Conservation (phyloP, 2,797 vertebrate genomes). For the Anableps anableps region DNA sequence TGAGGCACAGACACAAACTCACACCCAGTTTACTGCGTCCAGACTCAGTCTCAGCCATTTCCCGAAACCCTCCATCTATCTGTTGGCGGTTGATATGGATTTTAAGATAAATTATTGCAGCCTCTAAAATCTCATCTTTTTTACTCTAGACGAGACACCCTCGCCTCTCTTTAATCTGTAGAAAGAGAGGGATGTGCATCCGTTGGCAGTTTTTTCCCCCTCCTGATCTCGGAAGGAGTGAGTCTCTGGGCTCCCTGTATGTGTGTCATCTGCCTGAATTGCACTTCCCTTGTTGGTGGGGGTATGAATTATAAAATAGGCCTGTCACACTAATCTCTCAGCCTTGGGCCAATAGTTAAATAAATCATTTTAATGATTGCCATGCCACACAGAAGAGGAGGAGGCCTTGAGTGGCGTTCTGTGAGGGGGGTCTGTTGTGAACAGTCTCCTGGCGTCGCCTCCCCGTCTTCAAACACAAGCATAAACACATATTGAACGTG, state of each 20-base stretch:
- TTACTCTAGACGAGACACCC: constrained; percentile 62
- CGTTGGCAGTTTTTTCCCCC: constrained; percentile 58
- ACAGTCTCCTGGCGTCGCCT: constrained; percentile 57
- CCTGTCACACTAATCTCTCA: constrained; percentile 83
- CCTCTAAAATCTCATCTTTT: constrained; percentile 53
- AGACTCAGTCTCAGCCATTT: constrained; percentile 40
- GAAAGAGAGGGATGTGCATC: constrained; percentile 72
- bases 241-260: constrained; percentile 64
- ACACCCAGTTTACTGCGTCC: constrained; percentile 28
- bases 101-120: constrained; percentile 72
- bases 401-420: constrained; percentile 66
- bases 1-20: constrained; percentile 23
- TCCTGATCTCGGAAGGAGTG: constrained; percentile 56
- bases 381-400: constrained; percentile 64
- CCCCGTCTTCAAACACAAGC: constrained; percentile 54
- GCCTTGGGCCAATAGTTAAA: constrained; percentile 81
- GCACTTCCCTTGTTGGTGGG: constrained; percentile 75
- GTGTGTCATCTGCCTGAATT: constrained; percentile 76
- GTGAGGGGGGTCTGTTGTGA: constrained; percentile 55
- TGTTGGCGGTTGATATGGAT: constrained; percentile 70
- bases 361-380: constrained; percentile 83
- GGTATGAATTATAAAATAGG: constrained; percentile 83
- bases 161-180: constrained; percentile 71
- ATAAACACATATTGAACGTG: constrained; percentile 62
- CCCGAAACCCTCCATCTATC: constrained; percentile 53